Evolutionary conservation across 1,140 invertebrate genomes (phyloP).

Genomic region (Orius insidiosus): DNA sequence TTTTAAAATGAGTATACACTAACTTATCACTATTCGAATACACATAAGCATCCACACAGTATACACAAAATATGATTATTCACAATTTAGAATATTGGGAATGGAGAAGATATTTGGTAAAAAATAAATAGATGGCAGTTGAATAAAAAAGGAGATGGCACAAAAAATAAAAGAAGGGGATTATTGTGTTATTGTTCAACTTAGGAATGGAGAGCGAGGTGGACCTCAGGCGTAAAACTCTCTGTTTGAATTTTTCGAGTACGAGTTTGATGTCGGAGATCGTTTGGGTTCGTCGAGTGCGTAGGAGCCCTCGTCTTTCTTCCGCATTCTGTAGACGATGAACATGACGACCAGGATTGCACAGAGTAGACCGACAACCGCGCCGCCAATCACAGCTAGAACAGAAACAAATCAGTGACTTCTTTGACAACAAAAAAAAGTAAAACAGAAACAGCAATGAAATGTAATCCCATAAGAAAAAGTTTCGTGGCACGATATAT

Average conservation of each 20-base stretch:
- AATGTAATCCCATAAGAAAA: too few relatives aligned
- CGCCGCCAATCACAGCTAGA: constrained; percentile 93
- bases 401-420: too few relatives aligned
- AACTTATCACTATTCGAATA: too few relatives aligned
- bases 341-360: constrained; percentile 98
- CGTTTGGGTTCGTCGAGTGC: constrained; percentile 91
- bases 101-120: too few relatives aligned
- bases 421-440: background rate
- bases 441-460: too few relatives aligned
- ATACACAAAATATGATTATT: too few relatives aligned
- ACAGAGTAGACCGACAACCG: constrained; percentile 89
- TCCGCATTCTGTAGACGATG: constrained; percentile 97
- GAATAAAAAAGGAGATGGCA: background rate
- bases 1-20: too few relatives aligned
- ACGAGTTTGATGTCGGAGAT: constrained; percentile 76
- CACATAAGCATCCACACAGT: too few relatives aligned
- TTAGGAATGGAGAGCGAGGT: constrained; percentile 7
- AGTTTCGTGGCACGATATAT: too few relatives aligned
- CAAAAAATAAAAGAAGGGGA: constrained; percentile 3
- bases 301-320: constrained; percentile 99
- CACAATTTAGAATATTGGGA: too few relatives aligned
- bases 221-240: constrained; percentile 86
- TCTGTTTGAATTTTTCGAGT: constrained; percentile 76
- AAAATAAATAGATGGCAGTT: too few relatives aligned
- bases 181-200: constrained; percentile 1